Base-by-base conservation (phyloP, 2,888 invertebrate species). In the Hydrotaea cyrtoneurina region DNA sequence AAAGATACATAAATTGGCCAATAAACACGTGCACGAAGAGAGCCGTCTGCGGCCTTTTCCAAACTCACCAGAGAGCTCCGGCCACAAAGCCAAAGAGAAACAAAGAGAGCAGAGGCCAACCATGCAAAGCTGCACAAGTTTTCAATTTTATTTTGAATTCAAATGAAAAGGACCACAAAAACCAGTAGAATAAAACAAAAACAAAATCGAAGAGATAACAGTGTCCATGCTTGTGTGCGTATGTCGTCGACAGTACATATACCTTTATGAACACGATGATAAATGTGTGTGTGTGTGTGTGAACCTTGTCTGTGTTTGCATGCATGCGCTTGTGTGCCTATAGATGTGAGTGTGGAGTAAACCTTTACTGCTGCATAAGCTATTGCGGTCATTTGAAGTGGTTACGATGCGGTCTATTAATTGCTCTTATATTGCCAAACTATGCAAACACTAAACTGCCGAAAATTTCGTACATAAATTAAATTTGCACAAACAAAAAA, bases 371-470 rank as follows among this genome's bases (percentile, higher is more conserved):
- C 82, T 82, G 85, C 85, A 85, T 85, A 85, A 79, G 76, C 79
- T 74, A 69, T 85, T 85, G 85, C 55, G 79, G 85, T 85, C 53
- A 82, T 77, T 77, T 77, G 31, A 79, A 85, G 85, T 85, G 85
- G 85, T 79, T 85, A 85, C 73, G 79, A 78, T 85, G 86, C 81
- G 86, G 86, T 83, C 77, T 83, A 85, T 86, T 85, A 85, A 85
- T 85, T 85, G 85, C 82, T 85, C 83, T 82, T 78, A 81, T 81
- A 86, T 85, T 86, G 85, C 80, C 83, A 85, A 85, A 82, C 69
- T 85, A 76, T 85, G 79, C 85, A 85, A 85, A 85, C 85, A 82
- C 81, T 69, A 69, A 81, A 81, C 59, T 81, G 81, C 79, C 59
- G 21, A 82, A 66, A 85, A 82, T 78, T 84, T 78, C 55, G 50